phyloP scores from a whole-genome alignment of 2,113 vertebrate species.

The Channa maculata region DNA sequence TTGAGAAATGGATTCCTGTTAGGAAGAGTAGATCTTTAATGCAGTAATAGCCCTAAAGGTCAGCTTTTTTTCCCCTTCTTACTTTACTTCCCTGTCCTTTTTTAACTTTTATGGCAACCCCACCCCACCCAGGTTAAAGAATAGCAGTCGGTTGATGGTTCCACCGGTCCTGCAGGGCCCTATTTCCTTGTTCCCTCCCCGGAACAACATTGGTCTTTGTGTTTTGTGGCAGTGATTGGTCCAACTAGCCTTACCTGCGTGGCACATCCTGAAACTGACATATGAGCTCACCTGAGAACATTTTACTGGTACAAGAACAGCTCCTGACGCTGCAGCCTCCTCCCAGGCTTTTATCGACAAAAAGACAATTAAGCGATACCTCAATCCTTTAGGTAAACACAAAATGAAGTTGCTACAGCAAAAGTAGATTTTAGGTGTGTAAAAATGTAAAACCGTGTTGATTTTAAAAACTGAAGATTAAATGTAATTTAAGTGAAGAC shows the following conservation, averaged over 20 bases:
- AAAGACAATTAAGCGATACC: neutral
- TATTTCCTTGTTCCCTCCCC: conserved; percentile 79
- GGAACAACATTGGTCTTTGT: conserved; percentile 72
- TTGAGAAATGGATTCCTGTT: neutral
- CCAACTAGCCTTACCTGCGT: conserved; percentile 71
- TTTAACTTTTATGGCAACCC: conserved; percentile 51
- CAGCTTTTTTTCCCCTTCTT: conserved; percentile 31
- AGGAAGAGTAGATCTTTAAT: conserved; percentile 21
- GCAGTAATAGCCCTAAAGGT: conserved; percentile 6
- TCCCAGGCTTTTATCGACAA: neutral
- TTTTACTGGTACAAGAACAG: conserved; percentile 50
- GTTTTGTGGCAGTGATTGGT: conserved; percentile 76
- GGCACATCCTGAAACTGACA: conserved; percentile 84
- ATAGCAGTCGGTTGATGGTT: conserved; percentile 82
- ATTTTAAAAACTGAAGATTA: conserved; percentile 10
- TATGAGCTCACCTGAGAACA: conserved; percentile 74
- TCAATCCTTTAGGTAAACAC: neutral
- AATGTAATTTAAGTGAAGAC: neutral
- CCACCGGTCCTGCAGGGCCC: conserved; percentile 80
- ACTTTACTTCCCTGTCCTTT: conserved; percentile 47
- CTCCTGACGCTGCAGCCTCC: conserved; percentile 30
- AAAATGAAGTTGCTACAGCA: neutral
- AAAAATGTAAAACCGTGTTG: conserved; percentile 6
- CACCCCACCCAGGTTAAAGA: conserved; percentile 82
- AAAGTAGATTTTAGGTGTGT: neutral